These are phyloP conservation scores for Gymnocypris eckloni DNA, from an alignment of 2,797 vertebrate species.

Conservation along the genomic window DNA sequence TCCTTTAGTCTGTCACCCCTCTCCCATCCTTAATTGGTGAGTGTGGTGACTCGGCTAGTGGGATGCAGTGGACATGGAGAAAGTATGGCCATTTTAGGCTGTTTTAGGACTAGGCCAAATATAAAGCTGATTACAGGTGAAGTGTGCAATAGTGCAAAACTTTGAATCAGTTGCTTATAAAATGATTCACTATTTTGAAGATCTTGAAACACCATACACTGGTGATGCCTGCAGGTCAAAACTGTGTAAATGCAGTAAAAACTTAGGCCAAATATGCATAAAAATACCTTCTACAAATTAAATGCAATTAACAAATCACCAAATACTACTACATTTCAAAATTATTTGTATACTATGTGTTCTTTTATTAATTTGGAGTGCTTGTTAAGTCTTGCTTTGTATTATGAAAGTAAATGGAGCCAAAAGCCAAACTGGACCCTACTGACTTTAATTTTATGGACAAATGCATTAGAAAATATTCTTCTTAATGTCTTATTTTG, in stretches of 20 bases:
- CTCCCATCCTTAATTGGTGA: conserved; percentile 24
- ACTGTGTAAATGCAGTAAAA: neutral
- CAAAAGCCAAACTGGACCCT: neutral
- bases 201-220: neutral
- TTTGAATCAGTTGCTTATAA: neutral
- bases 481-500: neutral
- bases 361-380: neutral
- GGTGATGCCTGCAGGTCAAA: neutral
- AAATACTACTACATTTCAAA: neutral
- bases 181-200: neutral
- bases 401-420: too few relatives aligned
- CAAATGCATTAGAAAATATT: neutral
- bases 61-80: conserved; percentile 20
- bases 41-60: neutral
- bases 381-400: neutral
- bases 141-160: neutral
- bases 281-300: neutral
- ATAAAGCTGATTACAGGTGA: neutral
- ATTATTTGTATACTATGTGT: neutral
- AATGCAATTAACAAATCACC: neutral
- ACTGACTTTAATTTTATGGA: neutral
- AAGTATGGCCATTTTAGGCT: conserved; percentile 19
- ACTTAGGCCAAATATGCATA: neutral
- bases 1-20: conserved; percentile 31
- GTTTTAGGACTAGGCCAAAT: neutral